These are phyloP conservation scores for Sebastiscus tertius DNA, from an alignment of 2,797 vertebrate genomes.

Conservation along the genomic window DNA sequence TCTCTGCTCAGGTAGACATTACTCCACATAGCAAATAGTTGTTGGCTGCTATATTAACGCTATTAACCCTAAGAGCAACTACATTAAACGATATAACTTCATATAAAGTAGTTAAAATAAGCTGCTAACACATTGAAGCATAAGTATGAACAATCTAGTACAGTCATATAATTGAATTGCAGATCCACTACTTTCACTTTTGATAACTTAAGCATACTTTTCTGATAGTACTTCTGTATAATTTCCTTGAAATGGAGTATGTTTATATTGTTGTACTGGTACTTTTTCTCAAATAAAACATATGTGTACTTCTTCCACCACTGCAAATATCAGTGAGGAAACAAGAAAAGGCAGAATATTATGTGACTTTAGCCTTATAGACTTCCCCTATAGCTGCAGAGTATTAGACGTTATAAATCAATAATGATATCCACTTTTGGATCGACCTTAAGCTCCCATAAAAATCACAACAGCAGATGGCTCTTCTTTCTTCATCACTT, in stretches of 20 bases:
- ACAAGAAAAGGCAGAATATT: background rate
- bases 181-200: background rate
- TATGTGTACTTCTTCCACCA: background rate
- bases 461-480: constrained; percentile 49
- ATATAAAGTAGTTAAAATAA: background rate
- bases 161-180: background rate
- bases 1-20: too few species aligned
- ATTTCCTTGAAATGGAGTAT: background rate
- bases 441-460: constrained; percentile 31
- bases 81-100: background rate
- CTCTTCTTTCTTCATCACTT: constrained; percentile 24
- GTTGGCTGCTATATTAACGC: too few species aligned
- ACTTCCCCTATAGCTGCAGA: background rate
- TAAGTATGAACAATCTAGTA: background rate
- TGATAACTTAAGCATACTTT: background rate
- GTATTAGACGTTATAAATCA: constrained; percentile 29
- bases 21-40: too few species aligned
- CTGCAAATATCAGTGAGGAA: background rate
- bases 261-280: background rate
- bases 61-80: background rate
- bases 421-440: constrained; percentile 29
- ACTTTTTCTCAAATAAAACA: background rate
- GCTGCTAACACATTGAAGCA: background rate
- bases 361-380: background rate
- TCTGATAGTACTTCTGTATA: background rate